A percentile compares a stretch with the other conserved stretches of the same genome.
phyloP scores from a whole-genome alignment of 2,888 invertebrate genomes.

The Zaprionus obscuricornis region DNA sequence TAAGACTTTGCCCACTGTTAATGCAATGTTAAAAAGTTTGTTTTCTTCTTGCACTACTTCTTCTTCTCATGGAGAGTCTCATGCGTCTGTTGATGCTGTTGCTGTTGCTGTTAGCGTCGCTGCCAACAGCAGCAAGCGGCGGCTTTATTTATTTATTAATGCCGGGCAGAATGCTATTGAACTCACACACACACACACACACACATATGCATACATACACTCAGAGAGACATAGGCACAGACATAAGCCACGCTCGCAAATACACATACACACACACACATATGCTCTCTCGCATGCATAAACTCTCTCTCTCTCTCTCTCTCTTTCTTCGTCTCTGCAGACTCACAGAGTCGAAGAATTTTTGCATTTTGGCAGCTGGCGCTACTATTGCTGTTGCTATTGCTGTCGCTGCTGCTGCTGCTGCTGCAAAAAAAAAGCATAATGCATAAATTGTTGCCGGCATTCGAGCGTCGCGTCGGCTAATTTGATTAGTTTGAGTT shows the following conservation, averaged over 20 bases:
- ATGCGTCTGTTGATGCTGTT: not conserved
- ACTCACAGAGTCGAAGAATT: slow-evolving; percentile 3
- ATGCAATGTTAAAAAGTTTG: slow-evolving; percentile 35
- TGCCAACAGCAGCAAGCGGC: slow-evolving; percentile 42
- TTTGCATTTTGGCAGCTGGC: slow-evolving; percentile 53
- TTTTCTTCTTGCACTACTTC: slow-evolving; percentile 11
- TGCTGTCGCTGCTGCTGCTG: slow-evolving; percentile 36
- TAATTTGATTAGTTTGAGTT: slow-evolving; percentile 56
- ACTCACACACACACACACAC: slow-evolving; percentile 49
- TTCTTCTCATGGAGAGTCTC: not conserved
- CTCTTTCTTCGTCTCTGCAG: too few relatives aligned
- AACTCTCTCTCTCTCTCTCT: too few relatives aligned
- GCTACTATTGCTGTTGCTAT: slow-evolving; percentile 32
- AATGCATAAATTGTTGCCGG: slow-evolving; percentile 55
- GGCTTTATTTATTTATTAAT: slow-evolving; percentile 74
- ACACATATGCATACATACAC: slow-evolving; percentile 2
- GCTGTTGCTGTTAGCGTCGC: not conserved
- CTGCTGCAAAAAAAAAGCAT: slow-evolving; percentile 44
- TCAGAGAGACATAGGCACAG: too few relatives aligned
- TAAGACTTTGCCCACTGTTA: slow-evolving; percentile 45
- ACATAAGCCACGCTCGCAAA: slow-evolving; percentile 4
- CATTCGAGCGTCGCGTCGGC: slow-evolving; percentile 33
- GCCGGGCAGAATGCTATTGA: slow-evolving; percentile 72
- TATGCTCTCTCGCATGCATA: not conserved
- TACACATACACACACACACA: slow-evolving; percentile 1